A percentile compares a stretch with the other conserved stretches of the same genome.
phyloP scores from a whole-genome alignment of 2,797 vertebrate genomes.

The Lindbergichthys nudifrons region DNA sequence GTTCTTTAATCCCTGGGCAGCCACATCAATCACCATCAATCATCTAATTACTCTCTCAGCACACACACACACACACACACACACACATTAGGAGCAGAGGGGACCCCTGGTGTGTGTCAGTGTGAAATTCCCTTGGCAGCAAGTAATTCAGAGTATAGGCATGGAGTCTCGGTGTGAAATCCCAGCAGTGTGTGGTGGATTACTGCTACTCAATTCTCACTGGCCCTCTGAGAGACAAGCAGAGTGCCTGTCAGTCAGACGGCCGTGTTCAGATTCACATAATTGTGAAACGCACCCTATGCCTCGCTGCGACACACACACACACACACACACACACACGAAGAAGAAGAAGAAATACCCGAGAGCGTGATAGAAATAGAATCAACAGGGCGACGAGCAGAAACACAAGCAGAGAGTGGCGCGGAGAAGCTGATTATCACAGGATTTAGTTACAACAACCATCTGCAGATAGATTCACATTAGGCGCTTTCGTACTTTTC shows the following conservation, averaged over 20 bases:
- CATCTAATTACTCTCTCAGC: conserved; percentile 64
- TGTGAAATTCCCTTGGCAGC: conserved; percentile 69
- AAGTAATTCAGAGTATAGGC: conserved; percentile 64
- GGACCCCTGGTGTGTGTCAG: conserved; percentile 54
- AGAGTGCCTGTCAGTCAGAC: conserved; percentile 62
- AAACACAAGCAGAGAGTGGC: conserved; percentile 22
- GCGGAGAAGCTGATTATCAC: conserved; percentile 37
- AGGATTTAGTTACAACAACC: conserved; percentile 1
- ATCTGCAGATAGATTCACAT: conserved; percentile 1
- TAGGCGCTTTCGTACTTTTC: too few species aligned
- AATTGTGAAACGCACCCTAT: conserved; percentile 29
- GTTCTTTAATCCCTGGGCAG: conserved; percentile 32
- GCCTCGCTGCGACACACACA: neutral
- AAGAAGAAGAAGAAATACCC: conserved; percentile 4
- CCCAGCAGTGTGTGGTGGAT: conserved; percentile 61
- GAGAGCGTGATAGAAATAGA: conserved; percentile 27
- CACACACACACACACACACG: neutral
- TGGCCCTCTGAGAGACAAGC: conserved; percentile 48
- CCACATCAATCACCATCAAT: conserved; percentile 69
- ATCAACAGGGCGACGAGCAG: neutral
- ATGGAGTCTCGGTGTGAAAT: conserved; percentile 62
- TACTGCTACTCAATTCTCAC: conserved; percentile 52
- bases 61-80: conserved; percentile 1
- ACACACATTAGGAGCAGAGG: conserved; percentile 14
- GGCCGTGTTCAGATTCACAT: conserved; percentile 2